Evolutionary conservation across 2,888 invertebrate species (phyloP), one percentile per base, ranked within the genome.

Genomic region (Shargacucullia verbasci): DNA sequence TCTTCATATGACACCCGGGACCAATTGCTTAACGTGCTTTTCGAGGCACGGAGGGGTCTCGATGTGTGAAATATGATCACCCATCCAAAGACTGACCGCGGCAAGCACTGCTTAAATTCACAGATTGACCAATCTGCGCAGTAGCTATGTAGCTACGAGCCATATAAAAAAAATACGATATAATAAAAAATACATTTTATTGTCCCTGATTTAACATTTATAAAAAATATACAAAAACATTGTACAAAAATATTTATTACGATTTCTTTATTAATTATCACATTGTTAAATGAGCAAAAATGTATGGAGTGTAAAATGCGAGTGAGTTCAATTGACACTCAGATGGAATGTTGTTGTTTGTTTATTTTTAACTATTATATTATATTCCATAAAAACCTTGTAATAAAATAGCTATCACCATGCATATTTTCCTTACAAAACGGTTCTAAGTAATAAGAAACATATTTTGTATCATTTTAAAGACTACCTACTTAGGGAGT

Each of bases 191-290:
- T 83, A 81, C 76, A 85, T 91, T 87, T 20, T 91, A 89, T 86
- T 88, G 76, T 81, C 79, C 79, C 81, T 73, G 76, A 83, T 85
- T 80, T 74, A 89, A 89, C 88, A 87, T 83, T 81, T 47, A 83
- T 84, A 85, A 86, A 62, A 88, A 86, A 83, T 77, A 83, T 83
- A 83, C 77, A 87, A 83, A 82, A 82, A 81, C 56, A 73, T 77
- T 81, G 78, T 86, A 87, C 81, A 88, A 88, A 86, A 86, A 85
- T 83, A 84, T 81, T 74, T 80, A 81, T 82, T 80, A 81, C 73
- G 66, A 73, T 76, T 73, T 76, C 65, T 66, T 65, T 53, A 69
- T 53, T 62, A 50, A 35, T 47, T 84, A 85, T 86, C 82, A 82
- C 83, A 83, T 79, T 69, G 45, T 56, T 70, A 47, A 10, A 58